Evolutionary conservation across 2,113 vertebrate genomes (phyloP).

Genomic region (Okapia johnstoni): DNA sequence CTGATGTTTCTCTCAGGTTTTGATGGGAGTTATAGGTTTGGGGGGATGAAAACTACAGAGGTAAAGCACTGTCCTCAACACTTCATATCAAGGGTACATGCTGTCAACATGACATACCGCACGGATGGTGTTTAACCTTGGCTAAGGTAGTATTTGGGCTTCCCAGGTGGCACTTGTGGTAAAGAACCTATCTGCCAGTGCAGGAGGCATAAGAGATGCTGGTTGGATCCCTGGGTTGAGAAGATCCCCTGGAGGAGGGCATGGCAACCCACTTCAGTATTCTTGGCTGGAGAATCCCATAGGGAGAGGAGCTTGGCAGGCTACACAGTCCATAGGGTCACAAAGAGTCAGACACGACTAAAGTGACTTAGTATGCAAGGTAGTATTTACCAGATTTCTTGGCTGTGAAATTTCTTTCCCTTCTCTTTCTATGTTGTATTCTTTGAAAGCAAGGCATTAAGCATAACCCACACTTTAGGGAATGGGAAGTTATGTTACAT

Average conservation of each 20-base stretch:
- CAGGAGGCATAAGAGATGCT: not conserved
- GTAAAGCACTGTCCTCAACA: not conserved
- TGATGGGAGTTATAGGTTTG: not conserved
- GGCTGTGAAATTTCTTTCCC: not conserved
- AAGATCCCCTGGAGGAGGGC: not conserved
- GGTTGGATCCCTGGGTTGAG: not conserved
- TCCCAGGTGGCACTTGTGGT: not conserved
- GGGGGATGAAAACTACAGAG: not conserved
- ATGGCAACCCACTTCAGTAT: not conserved
- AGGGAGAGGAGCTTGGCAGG: not conserved
- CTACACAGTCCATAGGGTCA: not conserved
- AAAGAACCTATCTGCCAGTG: not conserved
- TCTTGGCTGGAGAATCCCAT: not conserved
- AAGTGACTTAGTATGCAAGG: not conserved
- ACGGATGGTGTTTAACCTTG: not conserved
- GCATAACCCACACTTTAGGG: not conserved
- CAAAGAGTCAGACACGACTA: not conserved
- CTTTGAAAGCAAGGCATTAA: constrained; percentile 3
- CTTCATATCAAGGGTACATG: not conserved
- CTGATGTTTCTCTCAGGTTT: not conserved
- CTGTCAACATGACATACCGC: not conserved
- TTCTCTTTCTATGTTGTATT: not conserved
- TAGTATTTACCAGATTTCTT: not conserved
- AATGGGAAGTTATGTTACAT: not conserved
- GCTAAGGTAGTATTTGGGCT: not conserved